phyloP scores from a whole-genome alignment of 2,113 vertebrate genomes.

The Mobula birostris region DNA sequence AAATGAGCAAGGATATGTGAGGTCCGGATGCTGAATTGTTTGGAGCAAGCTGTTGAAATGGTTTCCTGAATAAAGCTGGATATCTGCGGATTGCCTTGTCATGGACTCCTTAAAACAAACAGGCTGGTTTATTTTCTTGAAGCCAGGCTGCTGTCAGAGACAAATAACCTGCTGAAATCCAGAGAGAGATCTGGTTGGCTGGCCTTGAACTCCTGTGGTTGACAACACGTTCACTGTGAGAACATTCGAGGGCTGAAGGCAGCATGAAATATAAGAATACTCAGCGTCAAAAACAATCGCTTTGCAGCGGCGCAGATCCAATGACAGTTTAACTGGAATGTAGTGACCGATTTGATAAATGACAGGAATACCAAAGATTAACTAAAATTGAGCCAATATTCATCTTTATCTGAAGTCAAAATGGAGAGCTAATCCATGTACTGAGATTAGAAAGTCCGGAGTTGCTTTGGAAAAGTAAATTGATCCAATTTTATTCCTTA shows the following conservation, averaged over 20 bases:
- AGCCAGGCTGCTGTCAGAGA: not conserved
- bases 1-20: not conserved
- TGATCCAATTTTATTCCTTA: not conserved
- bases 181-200: not conserved
- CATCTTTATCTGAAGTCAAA: not conserved
- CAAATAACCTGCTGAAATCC: conserved; percentile 13
- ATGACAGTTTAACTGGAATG: not conserved
- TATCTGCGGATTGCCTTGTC: not conserved
- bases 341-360: conserved; percentile 1
- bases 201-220: not conserved
- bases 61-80: not conserved
- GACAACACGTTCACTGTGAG: not conserved
- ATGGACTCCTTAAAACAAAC: not conserved
- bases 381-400: not conserved
- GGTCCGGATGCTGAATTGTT: too few species aligned
- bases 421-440: not conserved
- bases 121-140: not conserved
- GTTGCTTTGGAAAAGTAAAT: not conserved
- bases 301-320: not conserved
- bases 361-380: not conserved
- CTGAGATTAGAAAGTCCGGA: not conserved
- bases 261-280: not conserved
- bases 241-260: not conserved
- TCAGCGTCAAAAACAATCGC: not conserved
- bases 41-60: not conserved